These are phyloP conservation scores for Pedionomus torquatus DNA, from an alignment of 2,113 vertebrate genomes.

Conservation along the genomic window DNA sequence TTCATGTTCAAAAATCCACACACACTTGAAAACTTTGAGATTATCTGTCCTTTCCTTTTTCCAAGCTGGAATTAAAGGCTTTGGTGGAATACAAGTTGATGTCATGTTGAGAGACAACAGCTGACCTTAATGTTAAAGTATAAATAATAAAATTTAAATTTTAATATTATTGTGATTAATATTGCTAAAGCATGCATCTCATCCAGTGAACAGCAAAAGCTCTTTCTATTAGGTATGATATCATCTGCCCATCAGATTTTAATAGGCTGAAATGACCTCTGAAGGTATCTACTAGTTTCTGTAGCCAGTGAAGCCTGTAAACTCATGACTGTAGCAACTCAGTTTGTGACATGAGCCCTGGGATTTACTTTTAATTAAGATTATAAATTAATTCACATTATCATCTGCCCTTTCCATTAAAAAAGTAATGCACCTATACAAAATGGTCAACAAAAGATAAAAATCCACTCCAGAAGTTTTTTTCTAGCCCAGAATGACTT, in stretches of 20 bases:
- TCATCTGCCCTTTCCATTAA: background rate
- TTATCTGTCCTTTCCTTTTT: background rate
- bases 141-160: background rate
- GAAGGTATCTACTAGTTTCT: background rate
- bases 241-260: background rate
- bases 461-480: background rate
- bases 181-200: background rate
- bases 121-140: background rate
- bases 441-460: background rate
- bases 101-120: background rate
- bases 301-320: background rate
- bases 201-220: background rate
- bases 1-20: background rate
- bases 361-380: background rate
- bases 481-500: background rate
- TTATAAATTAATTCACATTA: background rate
- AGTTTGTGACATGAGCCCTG: background rate
- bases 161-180: background rate
- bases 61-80: background rate
- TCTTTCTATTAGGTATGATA: background rate
- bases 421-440: background rate
- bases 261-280: background rate
- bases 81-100: background rate
- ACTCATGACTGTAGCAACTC: background rate
- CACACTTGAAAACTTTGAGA: background rate